Evolutionary conservation across 2,888 invertebrate genomes (phyloP), one percentile per base, ranked within the genome.

Genomic region (Acleris literana): DNA sequence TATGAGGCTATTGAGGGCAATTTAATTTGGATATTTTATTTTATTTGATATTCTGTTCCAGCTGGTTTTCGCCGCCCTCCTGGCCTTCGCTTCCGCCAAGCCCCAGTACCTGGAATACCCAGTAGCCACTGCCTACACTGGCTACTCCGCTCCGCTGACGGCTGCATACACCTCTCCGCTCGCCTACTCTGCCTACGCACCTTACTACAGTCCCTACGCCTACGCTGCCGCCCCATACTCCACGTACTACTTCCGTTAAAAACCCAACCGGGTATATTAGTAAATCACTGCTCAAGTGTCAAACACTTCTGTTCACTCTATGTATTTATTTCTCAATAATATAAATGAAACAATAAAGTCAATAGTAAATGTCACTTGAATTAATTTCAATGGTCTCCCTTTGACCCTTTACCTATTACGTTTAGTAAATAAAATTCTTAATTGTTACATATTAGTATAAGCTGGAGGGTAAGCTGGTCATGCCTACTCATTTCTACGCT

Each of bases 21-120:
- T 33, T 9, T 9, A 33, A 29, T 9, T 7, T 29, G 9, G 9
- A 1, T 29, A 1, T 9, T 9, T 33, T 9, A 9, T 33, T 20
- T 20, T 9, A 33, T 18, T 16, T 16, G 3, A 25, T 17, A 44
- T 51, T 55, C 17, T 25, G 2, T 83, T 79, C 33, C 83, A 89
- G 89, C 68, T 88, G 56, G 63, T 94, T 73, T 86, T 94, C 78
- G 87, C 88, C 71, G 92, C 92, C 79, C 79, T 94, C 48, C 76
- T 94, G 87, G 94, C 94, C 74, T 84, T 93, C 66, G 93, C 90
- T 55, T 80, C 88, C 62, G 93, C 94, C 49, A 92, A 92, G 81
- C 93, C 93, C 44, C 69, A 88, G 63, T 81, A 87, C 64, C 78
- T 82, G 70, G 86, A 87, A 69, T 90, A 86, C 70, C 88, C 89